A percentile compares a stretch with the other conserved stretches of the same genome.
These are phyloP conservation scores for Rhinolophus sinicus DNA, from an alignment of 2,113 vertebrate species.

Conservation along the genomic window DNA sequence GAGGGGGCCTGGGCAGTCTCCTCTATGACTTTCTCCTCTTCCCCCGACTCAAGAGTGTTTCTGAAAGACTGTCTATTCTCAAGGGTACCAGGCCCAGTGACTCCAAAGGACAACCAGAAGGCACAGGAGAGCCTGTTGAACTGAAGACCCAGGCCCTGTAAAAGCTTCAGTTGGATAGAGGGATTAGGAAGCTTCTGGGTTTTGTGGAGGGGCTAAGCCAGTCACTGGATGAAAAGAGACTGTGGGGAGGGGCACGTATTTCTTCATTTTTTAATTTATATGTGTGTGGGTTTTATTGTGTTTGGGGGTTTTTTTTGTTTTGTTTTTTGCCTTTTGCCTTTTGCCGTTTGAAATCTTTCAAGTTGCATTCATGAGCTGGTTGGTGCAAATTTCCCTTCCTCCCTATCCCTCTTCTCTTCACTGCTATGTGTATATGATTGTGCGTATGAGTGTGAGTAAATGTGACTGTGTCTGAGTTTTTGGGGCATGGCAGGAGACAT, in stretches of 20 bases:
- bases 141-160: slow-evolving; percentile 95
- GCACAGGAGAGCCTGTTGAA: slow-evolving; percentile 91
- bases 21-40: slow-evolving; percentile 95
- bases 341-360: slow-evolving; percentile 82
- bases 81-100: slow-evolving; percentile 90
- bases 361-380: slow-evolving; percentile 76
- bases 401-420: slow-evolving; percentile 40
- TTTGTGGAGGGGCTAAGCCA: slow-evolving; percentile 24
- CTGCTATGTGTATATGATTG: slow-evolving; percentile 43
- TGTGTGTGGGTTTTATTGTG: slow-evolving; percentile 40
- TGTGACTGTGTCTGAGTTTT: slow-evolving; percentile 65
- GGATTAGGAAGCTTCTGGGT: slow-evolving; percentile 41
- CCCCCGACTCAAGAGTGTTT: slow-evolving; percentile 92
- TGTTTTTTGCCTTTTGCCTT: neutral
- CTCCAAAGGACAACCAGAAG: slow-evolving; percentile 88
- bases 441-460: slow-evolving; percentile 63
- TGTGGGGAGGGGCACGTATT: slow-evolving; percentile 71
- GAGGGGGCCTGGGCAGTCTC: slow-evolving; percentile 90
- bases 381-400: slow-evolving; percentile 74
- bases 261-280: slow-evolving; percentile 80
- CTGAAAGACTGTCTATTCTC: slow-evolving; percentile 93
- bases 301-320: too few species aligned
- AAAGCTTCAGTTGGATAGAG: slow-evolving; percentile 68
- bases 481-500: neutral
- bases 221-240: slow-evolving; percentile 64